These are phyloP conservation scores for Nemurella pictetii DNA, from an alignment of 2,888 invertebrate genomes.

Conservation along the genomic window DNA sequence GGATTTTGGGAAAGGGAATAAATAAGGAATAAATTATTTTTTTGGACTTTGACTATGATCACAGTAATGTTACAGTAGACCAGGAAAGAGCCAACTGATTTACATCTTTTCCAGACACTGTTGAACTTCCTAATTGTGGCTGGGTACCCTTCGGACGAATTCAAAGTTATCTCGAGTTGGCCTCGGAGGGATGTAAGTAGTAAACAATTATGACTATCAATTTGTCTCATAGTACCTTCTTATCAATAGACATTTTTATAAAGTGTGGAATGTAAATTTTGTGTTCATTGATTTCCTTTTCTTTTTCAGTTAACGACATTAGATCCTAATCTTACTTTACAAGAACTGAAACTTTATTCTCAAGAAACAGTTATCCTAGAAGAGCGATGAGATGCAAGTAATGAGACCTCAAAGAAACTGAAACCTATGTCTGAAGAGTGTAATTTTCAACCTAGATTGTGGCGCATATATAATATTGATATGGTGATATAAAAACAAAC, in stretches of 20 bases:
- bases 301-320: conserved; percentile 73
- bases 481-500: neutral
- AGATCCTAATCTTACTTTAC: conserved; percentile 74
- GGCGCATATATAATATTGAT: neutral
- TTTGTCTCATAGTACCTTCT: conserved; percentile 28
- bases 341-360: conserved; percentile 82
- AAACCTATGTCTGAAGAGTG: neutral
- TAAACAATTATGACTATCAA: neutral
- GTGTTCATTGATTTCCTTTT: conserved; percentile 34
- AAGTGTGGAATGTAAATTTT: too few relatives aligned
- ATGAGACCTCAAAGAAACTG: neutral
- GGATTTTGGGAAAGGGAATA: too few relatives aligned
- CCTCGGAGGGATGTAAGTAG: conserved; percentile 93
- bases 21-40: too few relatives aligned
- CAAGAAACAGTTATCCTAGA: conserved; percentile 95
- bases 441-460: neutral
- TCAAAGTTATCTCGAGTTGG: conserved; percentile 91
- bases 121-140: conserved; percentile 86
- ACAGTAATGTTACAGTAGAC: too few relatives aligned
- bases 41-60: too few relatives aligned
- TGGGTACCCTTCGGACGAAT: conserved; percentile 85
- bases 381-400: conserved; percentile 73
- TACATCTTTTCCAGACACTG: conserved; percentile 67
- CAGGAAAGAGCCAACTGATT: too few relatives aligned
- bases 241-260: conserved; percentile 17